Base-by-base conservation (phyloP, 2,113 vertebrate species). In the Chroicocephalus ridibundus region DNA sequence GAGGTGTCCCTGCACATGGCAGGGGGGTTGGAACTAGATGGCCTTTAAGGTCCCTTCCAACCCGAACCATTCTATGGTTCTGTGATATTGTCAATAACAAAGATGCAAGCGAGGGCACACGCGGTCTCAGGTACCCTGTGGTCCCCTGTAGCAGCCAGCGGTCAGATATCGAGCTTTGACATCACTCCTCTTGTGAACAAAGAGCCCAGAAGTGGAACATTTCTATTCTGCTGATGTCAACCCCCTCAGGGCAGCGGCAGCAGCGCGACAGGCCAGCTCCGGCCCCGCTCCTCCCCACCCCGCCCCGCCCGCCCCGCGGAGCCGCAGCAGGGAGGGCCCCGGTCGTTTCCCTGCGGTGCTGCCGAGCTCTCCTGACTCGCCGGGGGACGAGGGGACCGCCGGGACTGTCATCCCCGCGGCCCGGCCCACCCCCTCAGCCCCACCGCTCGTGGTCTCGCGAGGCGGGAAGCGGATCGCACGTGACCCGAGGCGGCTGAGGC, bases 51-150 rank as follows among this genome's bases (percentile, higher is more conserved):
- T 44, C 19, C 40, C 29, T 66, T 44, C 19, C 13, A 32, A 22
- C 19, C 5, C 18, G 4, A 44, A 21, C 40, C 19, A 4, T 31
- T 29, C 57, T n/a, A 11, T 24, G 34, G n/a, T 9, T 31, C 36
- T 40, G 15, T 27, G 54, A 12, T 6, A 5, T 0, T 1, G 26
- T 2, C 62, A 36, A 1, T 32, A 19, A 15, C 11, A 22, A 1
- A 60, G 76, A 3, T 0, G 55, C 1, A 51, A 46, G 19, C 0
- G 3, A 31, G n/a, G 0, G 7, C 1, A 3, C 24, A 2, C 1
- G 6, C 22, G 15, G 49, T 0, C 38, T 5, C 38, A 4, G n/a
- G 3, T 1, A 6, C 6, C 5, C 25, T 0, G 52, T 0, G 5
- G 6, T 8, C 15, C 13, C 24, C 10, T 3, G 4, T 17, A 13